Conservation (phyloP, 2,888 invertebrate genomes). For the Molorchus minor region DNA sequence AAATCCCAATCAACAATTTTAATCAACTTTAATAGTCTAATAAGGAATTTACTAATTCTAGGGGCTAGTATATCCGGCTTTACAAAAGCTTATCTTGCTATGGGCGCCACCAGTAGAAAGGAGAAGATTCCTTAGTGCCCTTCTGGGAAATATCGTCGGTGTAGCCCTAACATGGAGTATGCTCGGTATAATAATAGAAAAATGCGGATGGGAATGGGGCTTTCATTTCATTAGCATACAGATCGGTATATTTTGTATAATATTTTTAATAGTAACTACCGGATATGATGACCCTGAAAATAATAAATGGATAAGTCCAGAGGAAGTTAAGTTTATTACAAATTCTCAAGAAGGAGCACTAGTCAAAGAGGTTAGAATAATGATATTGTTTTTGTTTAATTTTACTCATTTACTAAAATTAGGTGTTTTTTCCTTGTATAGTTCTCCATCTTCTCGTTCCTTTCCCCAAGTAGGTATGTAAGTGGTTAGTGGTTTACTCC, state of each 20-base stretch:
- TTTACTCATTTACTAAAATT: no score
- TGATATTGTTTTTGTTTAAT: no score
- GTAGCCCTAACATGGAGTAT: constrained; percentile 64
- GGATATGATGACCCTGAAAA: background rate
- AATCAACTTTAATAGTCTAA: background rate
- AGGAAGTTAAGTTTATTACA: background rate
- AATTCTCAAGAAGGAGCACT: background rate
- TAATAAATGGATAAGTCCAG: background rate
- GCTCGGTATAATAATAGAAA: constrained; percentile 55
- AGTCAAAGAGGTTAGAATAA: background rate
- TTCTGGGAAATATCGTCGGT: constrained; percentile 64
- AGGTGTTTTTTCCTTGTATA: no score
- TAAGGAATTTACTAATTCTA: constrained; percentile 41
- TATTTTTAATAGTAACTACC: background rate
- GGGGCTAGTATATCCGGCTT: constrained; percentile 58
- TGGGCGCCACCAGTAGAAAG: constrained; percentile 66
- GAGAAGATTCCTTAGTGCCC: constrained; percentile 63
- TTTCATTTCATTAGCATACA: constrained; percentile 40
- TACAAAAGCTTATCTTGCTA: constrained; percentile 57
- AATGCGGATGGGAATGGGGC: constrained; percentile 57
- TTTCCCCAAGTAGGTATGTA: no score
- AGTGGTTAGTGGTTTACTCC: no score
- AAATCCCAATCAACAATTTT: background rate
- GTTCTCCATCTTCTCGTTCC: no score
- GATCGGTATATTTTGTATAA: background rate